phyloP scores from a whole-genome alignment of 2,888 invertebrate genomes.

The Gisinianus flammeolus region DNA sequence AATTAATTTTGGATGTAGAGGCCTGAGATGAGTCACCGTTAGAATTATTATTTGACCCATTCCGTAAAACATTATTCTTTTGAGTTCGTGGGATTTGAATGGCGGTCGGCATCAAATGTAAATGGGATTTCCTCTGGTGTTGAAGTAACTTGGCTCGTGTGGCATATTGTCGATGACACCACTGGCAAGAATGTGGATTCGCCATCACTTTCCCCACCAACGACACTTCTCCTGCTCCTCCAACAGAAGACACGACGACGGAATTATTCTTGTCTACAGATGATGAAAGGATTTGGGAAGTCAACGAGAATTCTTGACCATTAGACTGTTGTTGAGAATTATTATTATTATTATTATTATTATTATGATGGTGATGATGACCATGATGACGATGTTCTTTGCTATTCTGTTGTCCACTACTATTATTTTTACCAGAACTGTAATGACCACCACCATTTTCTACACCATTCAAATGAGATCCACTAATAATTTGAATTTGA shows the following conservation, averaged over 20 bases:
- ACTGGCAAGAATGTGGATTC: conserved; percentile 74
- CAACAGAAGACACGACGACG: not conserved
- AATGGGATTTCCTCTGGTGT: conserved; percentile 65
- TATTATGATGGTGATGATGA: not conserved
- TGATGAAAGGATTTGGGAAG: too few relatives aligned
- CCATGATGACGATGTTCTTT: not conserved
- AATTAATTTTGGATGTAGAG: too few relatives aligned
- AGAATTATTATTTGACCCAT: not conserved
- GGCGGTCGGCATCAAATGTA: conserved; percentile 57
- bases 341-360: not conserved
- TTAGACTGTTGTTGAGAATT: not conserved
- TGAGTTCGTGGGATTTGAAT: conserved; percentile 58
- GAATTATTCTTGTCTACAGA: not conserved
- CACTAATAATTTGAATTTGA: too few relatives aligned
- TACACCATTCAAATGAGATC: not conserved
- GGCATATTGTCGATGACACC: conserved; percentile 87
- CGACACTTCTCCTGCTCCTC: conserved; percentile 17
- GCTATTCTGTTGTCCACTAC: not conserved
- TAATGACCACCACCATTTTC: not conserved
- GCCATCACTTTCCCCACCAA: conserved; percentile 74
- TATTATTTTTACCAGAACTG: not conserved
- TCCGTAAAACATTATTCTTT: conserved; percentile 54
- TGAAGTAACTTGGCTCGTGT: conserved; percentile 68
- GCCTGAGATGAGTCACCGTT: not conserved
- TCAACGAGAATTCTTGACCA: not conserved